Conservation (phyloP, 2,888 invertebrate genomes). For the Lasioglossum villosulum region DNA sequence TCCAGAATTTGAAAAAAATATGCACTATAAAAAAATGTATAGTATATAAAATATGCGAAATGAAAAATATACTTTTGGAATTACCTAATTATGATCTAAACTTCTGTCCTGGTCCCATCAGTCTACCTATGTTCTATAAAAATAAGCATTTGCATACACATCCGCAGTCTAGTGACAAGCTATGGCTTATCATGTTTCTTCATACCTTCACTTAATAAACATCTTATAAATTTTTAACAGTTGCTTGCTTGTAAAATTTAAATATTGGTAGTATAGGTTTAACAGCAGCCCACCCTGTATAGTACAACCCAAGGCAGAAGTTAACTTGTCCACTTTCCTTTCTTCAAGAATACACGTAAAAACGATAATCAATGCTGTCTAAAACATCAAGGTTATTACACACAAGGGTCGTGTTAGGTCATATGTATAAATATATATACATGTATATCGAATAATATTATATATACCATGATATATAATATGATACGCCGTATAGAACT, state of each 20-base stretch:
- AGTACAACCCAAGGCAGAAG: conserved; percentile 54
- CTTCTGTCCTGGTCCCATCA: neutral
- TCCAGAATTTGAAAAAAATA: neutral
- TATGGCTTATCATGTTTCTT: neutral
- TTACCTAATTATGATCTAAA: neutral
- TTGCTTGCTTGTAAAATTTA: neutral
- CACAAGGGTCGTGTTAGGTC: conserved; percentile 77
- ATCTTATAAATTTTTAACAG: neutral
- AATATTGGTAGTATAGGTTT: no score
- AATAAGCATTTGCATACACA: neutral
- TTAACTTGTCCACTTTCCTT: conserved; percentile 57
- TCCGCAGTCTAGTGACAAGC: neutral
- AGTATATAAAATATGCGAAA: no score
- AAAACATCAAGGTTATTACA: conserved; percentile 81
- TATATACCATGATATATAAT: conserved; percentile 23
- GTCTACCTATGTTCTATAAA: neutral
- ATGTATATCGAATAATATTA: conserved; percentile 5
- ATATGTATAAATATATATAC: conserved; percentile 53
- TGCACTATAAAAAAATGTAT: neutral
- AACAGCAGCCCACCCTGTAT: conserved; percentile 51
- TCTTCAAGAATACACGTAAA: conserved; percentile 74
- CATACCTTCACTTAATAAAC: neutral
- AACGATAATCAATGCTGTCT: conserved; percentile 80
- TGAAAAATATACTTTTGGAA: no score
- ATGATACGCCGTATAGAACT: neutral